Conservation (phyloP, 1,140 invertebrate species). For the Rhopalosiphum maidis region DNA sequence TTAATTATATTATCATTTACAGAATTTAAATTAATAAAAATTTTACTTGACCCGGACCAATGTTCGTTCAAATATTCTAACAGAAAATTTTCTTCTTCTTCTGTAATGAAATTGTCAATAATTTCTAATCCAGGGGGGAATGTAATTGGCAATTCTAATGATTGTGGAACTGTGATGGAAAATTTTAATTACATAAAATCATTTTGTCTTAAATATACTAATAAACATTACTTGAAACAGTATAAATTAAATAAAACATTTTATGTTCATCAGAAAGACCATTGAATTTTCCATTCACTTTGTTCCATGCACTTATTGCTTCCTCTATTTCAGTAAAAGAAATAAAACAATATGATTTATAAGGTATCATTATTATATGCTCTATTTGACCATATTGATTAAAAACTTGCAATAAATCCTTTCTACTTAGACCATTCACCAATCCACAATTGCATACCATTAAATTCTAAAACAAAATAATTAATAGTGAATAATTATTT, state of each 20-base stretch:
- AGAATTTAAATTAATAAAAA: constrained; percentile 25
- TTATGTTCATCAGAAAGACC: constrained; percentile 67
- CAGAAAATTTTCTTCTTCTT: constrained; percentile 74
- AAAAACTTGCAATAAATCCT: constrained; percentile 68
- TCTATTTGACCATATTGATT: constrained; percentile 65
- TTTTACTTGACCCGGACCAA: constrained; percentile 39
- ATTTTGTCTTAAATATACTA: not conserved
- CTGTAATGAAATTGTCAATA: constrained; percentile 76
- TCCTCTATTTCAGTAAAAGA: constrained; percentile 65
- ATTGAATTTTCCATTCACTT: constrained; percentile 66
- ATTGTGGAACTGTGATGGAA: constrained; percentile 63
- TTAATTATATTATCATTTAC: constrained; percentile 43
- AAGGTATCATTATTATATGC: constrained; percentile 71
- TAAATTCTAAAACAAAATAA: constrained; percentile 65
- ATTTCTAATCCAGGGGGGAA: constrained; percentile 77
- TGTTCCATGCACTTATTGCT: constrained; percentile 66
- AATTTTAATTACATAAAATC: not conserved
- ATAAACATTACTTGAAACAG: constrained; percentile 65
- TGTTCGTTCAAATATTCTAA: constrained; percentile 66
- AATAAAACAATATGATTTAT: constrained; percentile 80
- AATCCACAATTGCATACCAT: constrained; percentile 79
- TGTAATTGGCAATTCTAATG: constrained; percentile 61
- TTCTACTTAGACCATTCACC: constrained; percentile 72
- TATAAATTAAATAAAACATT: constrained; percentile 72
- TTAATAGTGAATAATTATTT: not conserved